These are phyloP conservation scores for Gambelia wislizenii DNA, from an alignment of 2,797 vertebrate species.

Conservation along the genomic window DNA sequence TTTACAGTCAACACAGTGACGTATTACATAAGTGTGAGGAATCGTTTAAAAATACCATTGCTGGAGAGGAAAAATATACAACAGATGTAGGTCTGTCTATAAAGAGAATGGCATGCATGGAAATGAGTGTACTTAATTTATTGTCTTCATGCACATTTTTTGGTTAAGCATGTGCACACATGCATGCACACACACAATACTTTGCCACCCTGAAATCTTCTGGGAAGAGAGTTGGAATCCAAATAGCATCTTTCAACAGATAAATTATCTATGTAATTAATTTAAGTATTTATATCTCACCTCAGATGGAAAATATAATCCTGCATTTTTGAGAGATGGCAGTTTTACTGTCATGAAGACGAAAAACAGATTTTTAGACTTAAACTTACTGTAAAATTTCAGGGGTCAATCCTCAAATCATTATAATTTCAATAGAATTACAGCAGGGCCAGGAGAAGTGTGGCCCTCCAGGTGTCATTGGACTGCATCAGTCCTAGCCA, in stretches of 20 bases:
- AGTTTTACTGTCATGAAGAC: slow-evolving; percentile 67
- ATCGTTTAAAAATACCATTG: neutral
- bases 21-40: slow-evolving; percentile 4
- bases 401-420: neutral
- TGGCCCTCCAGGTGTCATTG: neutral
- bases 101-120: neutral
- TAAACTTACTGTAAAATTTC: neutral
- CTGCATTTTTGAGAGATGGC: slow-evolving; percentile 66
- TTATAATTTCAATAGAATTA: neutral
- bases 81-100: neutral
- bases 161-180: neutral
- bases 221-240: neutral
- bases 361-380: slow-evolving; percentile 43
- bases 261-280: slow-evolving; percentile 64
- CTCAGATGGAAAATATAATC: slow-evolving; percentile 60
- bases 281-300: slow-evolving; percentile 67
- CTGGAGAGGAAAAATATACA: slow-evolving; percentile 11
- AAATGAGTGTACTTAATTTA: neutral
- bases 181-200: neutral
- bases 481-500: too few species aligned
- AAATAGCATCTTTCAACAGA: slow-evolving; percentile 57
- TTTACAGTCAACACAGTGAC: neutral
- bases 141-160: neutral
- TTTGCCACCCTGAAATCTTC: slow-evolving; percentile 11
- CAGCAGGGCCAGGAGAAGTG: too few species aligned